These are phyloP conservation scores for Huso huso DNA, from an alignment of 2,797 vertebrate species.

Conservation along the genomic window DNA sequence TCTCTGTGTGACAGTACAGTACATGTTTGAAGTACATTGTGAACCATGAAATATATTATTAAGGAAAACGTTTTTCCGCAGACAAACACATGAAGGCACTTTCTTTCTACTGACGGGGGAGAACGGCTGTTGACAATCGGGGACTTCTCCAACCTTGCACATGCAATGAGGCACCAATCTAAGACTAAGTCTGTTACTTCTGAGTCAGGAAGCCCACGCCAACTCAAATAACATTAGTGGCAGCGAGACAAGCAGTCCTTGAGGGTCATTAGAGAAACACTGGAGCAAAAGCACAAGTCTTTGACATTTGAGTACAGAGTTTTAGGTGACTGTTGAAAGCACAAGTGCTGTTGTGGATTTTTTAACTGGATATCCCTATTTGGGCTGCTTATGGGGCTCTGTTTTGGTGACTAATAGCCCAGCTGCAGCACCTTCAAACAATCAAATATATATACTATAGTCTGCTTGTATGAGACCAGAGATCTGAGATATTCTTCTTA, in stretches of 20 bases:
- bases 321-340: neutral
- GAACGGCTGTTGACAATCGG: too few relatives aligned
- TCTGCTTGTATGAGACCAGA: neutral
- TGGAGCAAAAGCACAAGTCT: neutral
- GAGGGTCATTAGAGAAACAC: neutral
- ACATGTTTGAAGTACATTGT: too few relatives aligned
- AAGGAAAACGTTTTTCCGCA: too few relatives aligned
- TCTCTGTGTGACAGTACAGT: too few relatives aligned
- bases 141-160: too few relatives aligned
- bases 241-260: neutral
- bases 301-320: constrained; percentile 4
- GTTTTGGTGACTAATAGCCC: neutral
- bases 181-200: constrained; percentile 1
- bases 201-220: neutral
- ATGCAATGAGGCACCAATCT: neutral
- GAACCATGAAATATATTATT: too few relatives aligned
- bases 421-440: neutral
- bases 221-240: constrained; percentile 10
- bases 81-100: too few relatives aligned
- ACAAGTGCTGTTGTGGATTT: neutral
- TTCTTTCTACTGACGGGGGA: too few relatives aligned
- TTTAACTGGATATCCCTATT: neutral
- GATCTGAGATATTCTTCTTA: neutral
- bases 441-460: too few relatives aligned
- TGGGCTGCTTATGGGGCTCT: neutral